Conservation (phyloP, 2,797 vertebrate species). For the Acanthornis magna region DNA sequence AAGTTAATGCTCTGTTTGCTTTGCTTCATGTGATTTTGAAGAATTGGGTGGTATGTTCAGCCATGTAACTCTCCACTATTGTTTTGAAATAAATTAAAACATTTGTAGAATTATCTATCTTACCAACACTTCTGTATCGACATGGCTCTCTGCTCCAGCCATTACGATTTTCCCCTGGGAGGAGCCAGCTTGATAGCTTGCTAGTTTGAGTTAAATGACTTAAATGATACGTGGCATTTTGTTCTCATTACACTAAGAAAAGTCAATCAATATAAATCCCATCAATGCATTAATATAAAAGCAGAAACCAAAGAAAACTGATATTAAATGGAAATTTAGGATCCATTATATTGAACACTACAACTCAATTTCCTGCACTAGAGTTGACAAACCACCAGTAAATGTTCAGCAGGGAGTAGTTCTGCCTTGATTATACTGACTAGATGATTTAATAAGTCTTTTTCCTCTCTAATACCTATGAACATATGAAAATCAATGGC, state of each 20-base stretch:
- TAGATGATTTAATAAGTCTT: constrained; percentile 44
- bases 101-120: background rate
- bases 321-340: constrained; percentile 60
- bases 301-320: constrained; percentile 60
- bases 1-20: background rate
- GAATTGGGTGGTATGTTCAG: background rate
- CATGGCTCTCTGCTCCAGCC: background rate
- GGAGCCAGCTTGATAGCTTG: constrained; percentile 19
- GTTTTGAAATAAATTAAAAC: constrained; percentile 43
- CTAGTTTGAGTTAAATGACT: constrained; percentile 59
- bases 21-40: background rate
- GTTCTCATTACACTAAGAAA: constrained; percentile 23
- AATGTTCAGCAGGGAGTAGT: constrained; percentile 48
- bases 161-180: background rate
- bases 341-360: constrained; percentile 51
- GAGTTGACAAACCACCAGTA: constrained; percentile 57
- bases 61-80: background rate
- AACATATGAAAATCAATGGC: constrained; percentile 47
- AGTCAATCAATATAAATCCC: constrained; percentile 56
- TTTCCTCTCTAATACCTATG: constrained; percentile 21
- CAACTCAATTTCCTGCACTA: constrained; percentile 62
- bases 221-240: constrained; percentile 51
- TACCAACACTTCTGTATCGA: background rate
- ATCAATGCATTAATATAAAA: constrained; percentile 61
- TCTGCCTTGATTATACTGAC: constrained; percentile 28